Conservation (phyloP, 2,797 vertebrate species). For the Parotocinclus haroldoi region DNA sequence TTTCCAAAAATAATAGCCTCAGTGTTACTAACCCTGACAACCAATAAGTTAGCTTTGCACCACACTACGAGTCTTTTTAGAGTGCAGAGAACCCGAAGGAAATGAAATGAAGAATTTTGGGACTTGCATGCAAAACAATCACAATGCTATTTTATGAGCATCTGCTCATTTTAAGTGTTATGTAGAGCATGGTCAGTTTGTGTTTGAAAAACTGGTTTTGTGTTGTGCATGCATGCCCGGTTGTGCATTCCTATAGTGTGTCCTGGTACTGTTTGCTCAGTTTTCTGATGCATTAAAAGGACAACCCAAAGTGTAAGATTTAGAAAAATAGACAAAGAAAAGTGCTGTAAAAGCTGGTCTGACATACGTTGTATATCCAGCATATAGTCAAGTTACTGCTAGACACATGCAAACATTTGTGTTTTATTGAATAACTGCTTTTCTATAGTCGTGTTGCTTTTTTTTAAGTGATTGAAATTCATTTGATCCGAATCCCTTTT, state of each 20-base stretch:
- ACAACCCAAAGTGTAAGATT: no score
- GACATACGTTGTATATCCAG: constrained; percentile 23
- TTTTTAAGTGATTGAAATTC: not conserved
- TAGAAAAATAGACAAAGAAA: not conserved
- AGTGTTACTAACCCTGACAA: constrained; percentile 39
- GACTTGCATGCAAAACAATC: constrained; percentile 52
- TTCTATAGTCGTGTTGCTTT: not conserved
- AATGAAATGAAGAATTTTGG: constrained; percentile 29
- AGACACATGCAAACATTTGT: constrained; percentile 22
- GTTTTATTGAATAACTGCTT: constrained; percentile 33
- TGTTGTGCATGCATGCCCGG: constrained; percentile 62
- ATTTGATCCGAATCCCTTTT: no score
- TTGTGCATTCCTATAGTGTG: constrained; percentile 47
- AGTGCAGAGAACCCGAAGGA: constrained; percentile 11
- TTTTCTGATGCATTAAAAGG: constrained; percentile 34
- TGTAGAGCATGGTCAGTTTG: constrained; percentile 62
- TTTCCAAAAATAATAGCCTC: constrained; percentile 6
- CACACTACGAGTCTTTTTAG: constrained; percentile 16
- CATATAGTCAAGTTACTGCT: constrained; percentile 14
- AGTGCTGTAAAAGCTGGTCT: constrained; percentile 29
- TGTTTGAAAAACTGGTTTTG: constrained; percentile 37
- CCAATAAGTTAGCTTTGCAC: constrained; percentile 16
- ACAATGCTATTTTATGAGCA: constrained; percentile 42
- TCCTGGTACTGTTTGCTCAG: constrained; percentile 48
- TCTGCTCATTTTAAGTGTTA: constrained; percentile 57